Base-by-base conservation (phyloP, 2,113 vertebrate genomes). In the Elephas maximus region DNA sequence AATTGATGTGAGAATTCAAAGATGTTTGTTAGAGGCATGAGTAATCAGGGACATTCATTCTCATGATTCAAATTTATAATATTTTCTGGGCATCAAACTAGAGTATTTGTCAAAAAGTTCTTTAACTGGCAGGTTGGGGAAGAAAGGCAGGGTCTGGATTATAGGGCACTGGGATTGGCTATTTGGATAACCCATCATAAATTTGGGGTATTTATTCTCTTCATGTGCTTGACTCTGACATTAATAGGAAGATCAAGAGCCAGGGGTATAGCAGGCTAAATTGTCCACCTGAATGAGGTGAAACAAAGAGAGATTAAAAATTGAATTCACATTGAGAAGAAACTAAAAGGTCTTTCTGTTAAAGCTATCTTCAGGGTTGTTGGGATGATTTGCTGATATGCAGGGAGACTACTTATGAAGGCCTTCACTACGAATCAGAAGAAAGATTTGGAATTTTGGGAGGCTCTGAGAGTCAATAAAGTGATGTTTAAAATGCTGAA, bases 371-470 rank as follows among this genome's bases (percentile, higher is more conserved):
- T 90, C 45, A 37, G 20, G 14, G 3, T 69, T 84, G 23, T 73
- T 11, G 84, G 51, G 9, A 6, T 96, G 73, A 88, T 96, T 81
- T 92, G 41, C 48, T 93, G 87, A 89, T 83, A 87, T 86, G 8
- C 71, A 73, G 93, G 45, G 57, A 95, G 71, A 81, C 93, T 97
- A 96, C 96, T 88, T 96, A 93, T 65, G 33, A 87, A 92, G 81
- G 93, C 28, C 1, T 94, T 73, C 73, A 77, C 26, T 69, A 41
- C 73, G 88, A 97, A 88, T 90, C 71, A 92, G 65, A 88, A 28
- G 60, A 90, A 41, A 90, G 18, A 2, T 94, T 65, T 93, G 37
- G 69, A 83, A 93, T 24, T 80, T 77, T 92, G 88, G 71, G 51
- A 93, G 80, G 7, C 45, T 93, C 74, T 95, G 45, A 73, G 93